phyloP scores from a whole-genome alignment of 2,113 vertebrate genomes.

The Casuarius casuarius region DNA sequence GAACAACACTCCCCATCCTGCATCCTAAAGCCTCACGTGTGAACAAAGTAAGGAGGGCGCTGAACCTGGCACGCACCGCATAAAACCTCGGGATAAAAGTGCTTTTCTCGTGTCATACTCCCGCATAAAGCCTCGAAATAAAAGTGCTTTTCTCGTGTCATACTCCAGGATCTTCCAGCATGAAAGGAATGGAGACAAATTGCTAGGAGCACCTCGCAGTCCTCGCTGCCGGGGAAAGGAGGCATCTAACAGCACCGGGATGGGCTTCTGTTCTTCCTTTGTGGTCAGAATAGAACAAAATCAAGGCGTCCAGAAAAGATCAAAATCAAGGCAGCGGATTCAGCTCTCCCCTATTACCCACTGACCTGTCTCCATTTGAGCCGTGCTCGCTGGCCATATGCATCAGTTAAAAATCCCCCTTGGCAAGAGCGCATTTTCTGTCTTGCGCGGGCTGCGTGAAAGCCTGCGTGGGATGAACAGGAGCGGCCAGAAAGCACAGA shows the following conservation, averaged over 20 bases:
- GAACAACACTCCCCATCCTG: background rate
- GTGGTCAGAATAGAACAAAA: background rate
- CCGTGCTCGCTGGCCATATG: rapidly evolving
- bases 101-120: background rate
- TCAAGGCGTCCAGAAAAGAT: background rate
- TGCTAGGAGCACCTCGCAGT: background rate
- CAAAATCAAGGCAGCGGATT: background rate
- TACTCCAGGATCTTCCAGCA: rapidly evolving
- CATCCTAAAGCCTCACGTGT: background rate
- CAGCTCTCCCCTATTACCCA: rapidly evolving
- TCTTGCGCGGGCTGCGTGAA: background rate
- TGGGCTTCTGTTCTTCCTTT: background rate
- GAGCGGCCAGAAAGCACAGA: too few relatives aligned
- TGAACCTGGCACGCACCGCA: rapidly evolving
- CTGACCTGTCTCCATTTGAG: background rate
- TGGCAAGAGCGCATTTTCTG: background rate
- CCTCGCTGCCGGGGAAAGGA: background rate
- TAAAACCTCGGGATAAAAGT: background rate
- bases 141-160: rapidly evolving
- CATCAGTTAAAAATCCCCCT: background rate
- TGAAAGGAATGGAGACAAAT: background rate
- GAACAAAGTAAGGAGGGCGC: rapidly evolving
- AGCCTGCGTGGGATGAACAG: background rate
- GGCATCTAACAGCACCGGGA: background rate
- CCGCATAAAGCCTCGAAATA: background rate